Evolutionary conservation across 2,113 vertebrate genomes (phyloP).

Genomic region (Recurvirostra avosetta): DNA sequence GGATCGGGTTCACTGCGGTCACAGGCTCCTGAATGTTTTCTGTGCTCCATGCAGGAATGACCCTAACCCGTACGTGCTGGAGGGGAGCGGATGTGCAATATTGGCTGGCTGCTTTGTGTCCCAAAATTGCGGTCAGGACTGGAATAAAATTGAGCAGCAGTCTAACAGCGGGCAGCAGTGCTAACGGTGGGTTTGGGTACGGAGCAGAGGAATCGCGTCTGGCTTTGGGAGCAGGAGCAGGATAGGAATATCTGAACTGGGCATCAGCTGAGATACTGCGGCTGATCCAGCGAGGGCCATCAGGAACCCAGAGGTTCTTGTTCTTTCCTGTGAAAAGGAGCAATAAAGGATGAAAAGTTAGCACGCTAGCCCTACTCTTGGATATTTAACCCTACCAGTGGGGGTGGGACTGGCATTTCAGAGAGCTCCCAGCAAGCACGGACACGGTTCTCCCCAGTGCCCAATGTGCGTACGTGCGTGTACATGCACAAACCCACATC

Average conservation of each 20-base stretch:
- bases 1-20: background rate
- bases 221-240: background rate
- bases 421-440: background rate
- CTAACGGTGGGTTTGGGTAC: background rate
- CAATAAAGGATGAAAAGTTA: background rate
- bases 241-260: background rate
- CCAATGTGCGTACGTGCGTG: background rate
- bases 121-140: accelerated
- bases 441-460: background rate
- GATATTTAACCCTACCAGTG: background rate
- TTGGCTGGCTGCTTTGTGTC: background rate
- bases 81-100: background rate
- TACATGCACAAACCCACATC: background rate
- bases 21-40: background rate
- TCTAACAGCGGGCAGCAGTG: background rate
- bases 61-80: background rate
- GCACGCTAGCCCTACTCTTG: background rate
- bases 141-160: background rate
- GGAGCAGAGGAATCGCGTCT: background rate
- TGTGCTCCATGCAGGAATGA: background rate
- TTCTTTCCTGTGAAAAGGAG: background rate
- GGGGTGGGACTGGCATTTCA: background rate
- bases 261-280: background rate
- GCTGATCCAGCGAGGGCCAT: background rate
- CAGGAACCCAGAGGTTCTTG: background rate